phyloP scores from a whole-genome alignment of 1,140 invertebrate species.

The Periplaneta americana region DNA sequence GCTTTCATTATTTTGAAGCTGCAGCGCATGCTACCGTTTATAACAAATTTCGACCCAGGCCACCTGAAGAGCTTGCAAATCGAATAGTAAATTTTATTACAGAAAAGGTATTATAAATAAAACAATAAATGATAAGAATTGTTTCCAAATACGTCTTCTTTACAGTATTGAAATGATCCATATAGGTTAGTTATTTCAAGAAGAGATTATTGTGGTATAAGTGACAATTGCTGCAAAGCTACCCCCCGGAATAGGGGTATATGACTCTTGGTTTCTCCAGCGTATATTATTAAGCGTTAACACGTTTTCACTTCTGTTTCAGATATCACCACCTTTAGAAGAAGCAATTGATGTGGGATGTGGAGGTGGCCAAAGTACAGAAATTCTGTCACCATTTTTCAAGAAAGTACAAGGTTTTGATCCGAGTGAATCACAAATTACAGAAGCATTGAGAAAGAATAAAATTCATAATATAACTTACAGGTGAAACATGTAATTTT shows the following conservation, averaged over 20 bases:
- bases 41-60: slow-evolving; percentile 32
- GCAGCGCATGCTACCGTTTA: slow-evolving; percentile 29
- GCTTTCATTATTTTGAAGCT: slow-evolving; percentile 29
- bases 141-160: no score
- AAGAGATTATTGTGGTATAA: neutral
- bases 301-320: neutral
- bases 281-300: neutral
- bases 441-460: slow-evolving; percentile 29
- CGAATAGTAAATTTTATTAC: slow-evolving; percentile 31
- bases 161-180: no score
- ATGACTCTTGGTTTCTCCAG: slow-evolving; percentile 8
- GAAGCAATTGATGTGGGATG: slow-evolving; percentile 41
- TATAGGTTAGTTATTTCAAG: neutral
- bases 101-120: slow-evolving; percentile 28
- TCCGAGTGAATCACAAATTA: slow-evolving; percentile 33
- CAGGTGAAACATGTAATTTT: slow-evolving; percentile 17
- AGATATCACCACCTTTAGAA: slow-evolving; percentile 23
- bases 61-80: slow-evolving; percentile 30
- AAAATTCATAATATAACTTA: slow-evolving; percentile 28
- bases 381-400: slow-evolving; percentile 36
- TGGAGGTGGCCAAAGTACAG: slow-evolving; percentile 45
- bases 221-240: neutral
- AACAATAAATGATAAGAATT: no score
- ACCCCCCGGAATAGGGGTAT: slow-evolving; percentile 6
- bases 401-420: slow-evolving; percentile 37